Base-by-base conservation (phyloP, 2,888 invertebrate species). In the Dynastes hyllus region DNA sequence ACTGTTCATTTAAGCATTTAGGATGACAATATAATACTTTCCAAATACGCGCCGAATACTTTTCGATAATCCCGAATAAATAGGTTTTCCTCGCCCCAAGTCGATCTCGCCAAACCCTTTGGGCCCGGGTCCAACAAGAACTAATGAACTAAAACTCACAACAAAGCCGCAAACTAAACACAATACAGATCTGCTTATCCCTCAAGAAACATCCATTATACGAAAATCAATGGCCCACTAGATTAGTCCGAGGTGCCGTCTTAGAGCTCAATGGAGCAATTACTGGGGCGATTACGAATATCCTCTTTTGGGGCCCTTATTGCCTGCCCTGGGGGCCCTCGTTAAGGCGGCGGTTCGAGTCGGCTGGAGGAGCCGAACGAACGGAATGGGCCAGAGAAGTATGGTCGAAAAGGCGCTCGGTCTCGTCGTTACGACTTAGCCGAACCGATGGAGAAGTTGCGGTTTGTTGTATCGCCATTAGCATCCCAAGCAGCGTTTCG, bases 171-270 rank as follows among this genome's bases (percentile, higher is more conserved):
- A 86, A 87, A 87, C 87, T 87, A 87, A 87, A 87, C 87, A 87
- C 87, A 87, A 87, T 87, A 87, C 87, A 86, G 87, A 87, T 87
- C 87, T 87, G 86, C 86, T 87, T 87, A 87, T 87, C 87, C 87
- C 86, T 83, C 86, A 86, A 87, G 87, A 86, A 87, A 88, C 87
- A 87, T 87, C 86, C 86, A 88, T 88, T 88, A 87, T 87, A 85
- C 86, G 84, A 85, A 86, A 88, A 88, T 88, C 88, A 87, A 88
- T 88, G 87, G 87, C 85, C 87, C 87, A 84, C 87, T 84, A 86
- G 87, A 88, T 88, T 87, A 88, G 87, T 86, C 85, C 85, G 85
- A 86, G 86, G 87, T 86, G 86, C 84, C 86, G 85, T 87, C 87
- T 87, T 86, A 83, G 85, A 85, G 84, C 87, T 87, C 87, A 87